Base-by-base conservation (phyloP, 92 coral and sea anemone species). In the Epizoanthus rinbou region DNA sequence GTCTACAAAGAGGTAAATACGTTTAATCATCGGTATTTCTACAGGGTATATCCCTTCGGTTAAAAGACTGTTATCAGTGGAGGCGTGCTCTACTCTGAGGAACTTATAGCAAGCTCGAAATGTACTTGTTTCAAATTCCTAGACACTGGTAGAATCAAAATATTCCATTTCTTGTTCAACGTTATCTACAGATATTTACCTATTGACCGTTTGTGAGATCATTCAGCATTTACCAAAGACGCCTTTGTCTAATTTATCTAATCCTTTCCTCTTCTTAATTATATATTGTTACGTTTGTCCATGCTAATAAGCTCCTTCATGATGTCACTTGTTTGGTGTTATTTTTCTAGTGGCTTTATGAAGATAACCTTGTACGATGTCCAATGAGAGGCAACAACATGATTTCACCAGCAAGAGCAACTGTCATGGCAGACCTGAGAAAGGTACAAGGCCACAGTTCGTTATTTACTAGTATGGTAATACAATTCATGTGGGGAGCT, bases 331-430 rank as follows among this genome's bases (percentile, higher is more conserved):
- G n/a, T 75, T 14, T 69, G 56, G 47, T 68, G 71, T 18, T 62
- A 7, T 69, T 3, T 22, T 21, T 18, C 37, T 63, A 95, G 95
- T 95, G 98, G 98, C 83, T 91, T 84, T 94, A 96, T 70, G 99
- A 96, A 53, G 99, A 96, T 69, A 87, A 90, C 31, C 91, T 96
- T 58, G 81, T 89, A 14, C 92, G 90, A 5, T 91, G 98, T 68
- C 90, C 99, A 35, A 84, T 93, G 86, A 86, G 99, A 47, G 99
- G 98, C 15, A 96, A 90, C 91, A 96, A 64, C 81, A 94, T 94
- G 98, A 96, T 96, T 76, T 91, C 98, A 58, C 99, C 99, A 70
- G 93, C 99, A 41, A 89, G 98, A 68, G 91, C 94, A 56, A 91
- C 90, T 60, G 93, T 96, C 84, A 96, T 94, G 99, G 88, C 88